phyloP scores from a whole-genome alignment of 1,140 invertebrate species.

The Drosophila ohnishii region DNA sequence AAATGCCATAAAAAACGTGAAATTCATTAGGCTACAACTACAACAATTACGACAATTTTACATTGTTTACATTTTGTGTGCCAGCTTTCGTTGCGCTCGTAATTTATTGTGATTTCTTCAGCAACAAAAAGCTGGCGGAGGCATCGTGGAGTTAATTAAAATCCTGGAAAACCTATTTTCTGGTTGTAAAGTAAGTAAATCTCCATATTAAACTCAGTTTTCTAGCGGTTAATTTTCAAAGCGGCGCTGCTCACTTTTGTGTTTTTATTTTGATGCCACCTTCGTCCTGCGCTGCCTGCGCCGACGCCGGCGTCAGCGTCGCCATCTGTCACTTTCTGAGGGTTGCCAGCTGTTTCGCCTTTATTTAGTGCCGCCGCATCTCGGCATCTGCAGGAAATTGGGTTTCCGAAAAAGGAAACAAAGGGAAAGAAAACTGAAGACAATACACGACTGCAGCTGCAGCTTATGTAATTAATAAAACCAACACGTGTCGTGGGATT shows the following conservation, averaged over 20 bases:
- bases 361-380: conserved; percentile 48
- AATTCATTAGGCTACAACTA: conserved; percentile 53
- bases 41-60: conserved; percentile 65
- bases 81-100: conserved; percentile 58
- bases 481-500: conserved; percentile 68
- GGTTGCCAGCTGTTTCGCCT: conserved; percentile 69
- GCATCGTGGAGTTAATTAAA: conserved; percentile 10
- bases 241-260: conserved; percentile 20
- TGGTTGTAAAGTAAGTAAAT: conserved; percentile 27
- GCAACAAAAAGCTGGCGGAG: background rate
- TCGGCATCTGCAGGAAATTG: conserved; percentile 74
- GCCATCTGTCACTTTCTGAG: conserved; percentile 64
- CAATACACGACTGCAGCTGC: conserved; percentile 56
- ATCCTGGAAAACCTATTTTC: conserved; percentile 16
- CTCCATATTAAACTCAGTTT: background rate
- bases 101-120: conserved; percentile 41
- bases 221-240: background rate
- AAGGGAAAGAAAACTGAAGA: conserved; percentile 21
- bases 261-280: conserved; percentile 73
- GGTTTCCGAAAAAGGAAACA: conserved; percentile 40
- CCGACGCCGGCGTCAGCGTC: conserved; percentile 36
- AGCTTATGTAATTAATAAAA: conserved; percentile 79
- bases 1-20: conserved; percentile 73
- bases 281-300: conserved; percentile 57
- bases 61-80: conserved; percentile 76